These are phyloP conservation scores for Pogoniulus pusillus DNA, from an alignment of 2,797 vertebrate species.

Conservation along the genomic window DNA sequence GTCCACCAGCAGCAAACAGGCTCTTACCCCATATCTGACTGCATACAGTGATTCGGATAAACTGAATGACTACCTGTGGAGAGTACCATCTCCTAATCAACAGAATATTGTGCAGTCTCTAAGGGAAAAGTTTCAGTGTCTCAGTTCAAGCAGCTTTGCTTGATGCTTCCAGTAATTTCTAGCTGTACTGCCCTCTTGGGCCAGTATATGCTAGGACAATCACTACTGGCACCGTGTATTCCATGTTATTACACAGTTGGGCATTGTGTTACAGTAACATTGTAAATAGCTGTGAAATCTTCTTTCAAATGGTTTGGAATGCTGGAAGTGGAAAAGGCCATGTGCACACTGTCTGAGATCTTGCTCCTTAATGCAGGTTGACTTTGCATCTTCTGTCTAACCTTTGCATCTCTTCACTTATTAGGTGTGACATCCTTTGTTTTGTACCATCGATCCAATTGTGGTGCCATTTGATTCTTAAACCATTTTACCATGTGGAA, in stretches of 20 bases:
- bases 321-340: neutral
- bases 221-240: conserved; percentile 42
- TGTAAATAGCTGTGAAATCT: conserved; percentile 52
- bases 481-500: neutral
- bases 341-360: neutral
- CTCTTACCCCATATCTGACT: conserved; percentile 70
- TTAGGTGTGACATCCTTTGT: neutral
- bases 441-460: neutral
- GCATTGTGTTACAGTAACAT: conserved; percentile 35
- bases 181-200: neutral
- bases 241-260: conserved; percentile 14
- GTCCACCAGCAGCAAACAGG: conserved; percentile 28
- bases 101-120: conserved; percentile 94
- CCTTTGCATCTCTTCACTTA: neutral
- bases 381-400: conserved; percentile 11
- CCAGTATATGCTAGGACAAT: neutral
- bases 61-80: conserved; percentile 92
- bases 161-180: conserved; percentile 67
- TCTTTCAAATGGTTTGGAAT: conserved; percentile 11
- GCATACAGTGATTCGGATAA: conserved; percentile 80
- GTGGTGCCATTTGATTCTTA: neutral
- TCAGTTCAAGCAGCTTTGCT: conserved; percentile 96
- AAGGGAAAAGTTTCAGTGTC: conserved; percentile 96
- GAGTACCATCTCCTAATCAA: conserved; percentile 85
- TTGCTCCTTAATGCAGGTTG: neutral